A percentile compares a stretch with the other conserved stretches of the same genome.
These are phyloP conservation scores for Periophthalmodon schlosseri DNA, from an alignment of 2,113 vertebrate species.

Conservation along the genomic window DNA sequence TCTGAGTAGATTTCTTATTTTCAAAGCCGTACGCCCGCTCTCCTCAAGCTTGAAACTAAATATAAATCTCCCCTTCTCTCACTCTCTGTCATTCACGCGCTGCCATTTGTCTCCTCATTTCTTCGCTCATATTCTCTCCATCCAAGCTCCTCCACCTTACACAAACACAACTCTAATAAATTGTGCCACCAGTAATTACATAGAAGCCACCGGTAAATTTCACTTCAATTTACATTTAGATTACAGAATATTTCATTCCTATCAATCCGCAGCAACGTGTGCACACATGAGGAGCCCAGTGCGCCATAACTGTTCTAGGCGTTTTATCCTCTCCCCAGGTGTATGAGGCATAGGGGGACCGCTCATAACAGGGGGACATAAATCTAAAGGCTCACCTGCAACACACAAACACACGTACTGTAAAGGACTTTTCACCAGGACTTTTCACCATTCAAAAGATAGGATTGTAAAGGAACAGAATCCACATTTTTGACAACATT, in stretches of 20 bases:
- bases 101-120: constrained; percentile 45
- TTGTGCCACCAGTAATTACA: constrained; percentile 75
- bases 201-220: constrained; percentile 75
- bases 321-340: constrained; percentile 36
- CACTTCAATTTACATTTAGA: constrained; percentile 79
- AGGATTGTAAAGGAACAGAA: constrained; percentile 34
- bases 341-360: not conserved
- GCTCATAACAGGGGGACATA: constrained; percentile 26
- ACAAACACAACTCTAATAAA: constrained; percentile 74
- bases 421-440: no score
- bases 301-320: constrained; percentile 53
- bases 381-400: constrained; percentile 42
- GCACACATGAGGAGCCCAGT: constrained; percentile 31
- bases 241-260: constrained; percentile 77
- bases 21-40: constrained; percentile 23
- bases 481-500: constrained; percentile 28
- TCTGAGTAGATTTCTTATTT: constrained; percentile 42
- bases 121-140: constrained; percentile 41
- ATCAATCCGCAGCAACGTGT: constrained; percentile 56
- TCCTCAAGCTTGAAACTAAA: constrained; percentile 50
- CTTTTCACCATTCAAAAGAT: no score
- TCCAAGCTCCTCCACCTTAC: constrained; percentile 55
- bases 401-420: constrained; percentile 28
- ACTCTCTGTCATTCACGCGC: constrained; percentile 54
- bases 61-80: constrained; percentile 63